phyloP scores from a whole-genome alignment of 2,797 vertebrate species.

The Dendrocincla tyrannina region DNA sequence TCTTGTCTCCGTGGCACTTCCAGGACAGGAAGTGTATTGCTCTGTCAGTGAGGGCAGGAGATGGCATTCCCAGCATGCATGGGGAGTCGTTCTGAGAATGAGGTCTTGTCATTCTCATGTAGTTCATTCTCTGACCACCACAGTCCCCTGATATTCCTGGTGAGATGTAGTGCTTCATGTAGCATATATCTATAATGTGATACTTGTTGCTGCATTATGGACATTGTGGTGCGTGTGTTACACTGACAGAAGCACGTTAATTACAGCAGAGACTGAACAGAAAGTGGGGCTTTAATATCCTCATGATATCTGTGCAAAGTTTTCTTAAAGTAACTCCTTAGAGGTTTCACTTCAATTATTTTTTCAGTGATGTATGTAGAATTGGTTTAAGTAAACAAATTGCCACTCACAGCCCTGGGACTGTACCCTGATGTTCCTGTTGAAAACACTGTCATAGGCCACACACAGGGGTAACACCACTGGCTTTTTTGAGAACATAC shows the following conservation, averaged over 20 bases:
- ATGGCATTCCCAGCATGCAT: neutral
- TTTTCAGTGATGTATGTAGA: neutral
- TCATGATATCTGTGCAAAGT: conserved; percentile 16
- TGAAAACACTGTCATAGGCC: neutral
- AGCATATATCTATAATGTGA: neutral
- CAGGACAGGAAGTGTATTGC: neutral
- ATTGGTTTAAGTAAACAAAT: neutral
- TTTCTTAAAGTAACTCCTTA: conserved; percentile 31
- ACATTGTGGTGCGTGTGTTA: neutral
- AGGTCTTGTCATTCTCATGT: neutral
- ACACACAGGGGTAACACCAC: neutral
- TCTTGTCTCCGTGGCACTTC: neutral
- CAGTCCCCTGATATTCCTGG: neutral
- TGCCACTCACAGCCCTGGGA: neutral
- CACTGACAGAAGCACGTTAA: conserved; percentile 11
- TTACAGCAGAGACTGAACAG: conserved; percentile 34
- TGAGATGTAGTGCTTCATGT: neutral
- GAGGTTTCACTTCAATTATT: neutral
- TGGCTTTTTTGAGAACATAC: neutral
- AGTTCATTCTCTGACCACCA: neutral
- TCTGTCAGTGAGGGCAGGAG: neutral
- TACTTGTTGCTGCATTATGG: conserved; percentile 19
- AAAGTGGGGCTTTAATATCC: conserved; percentile 37
- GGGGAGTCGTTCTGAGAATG: neutral
- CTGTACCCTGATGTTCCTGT: neutral